Evolutionary conservation across 2,113 vertebrate species (phyloP).

Genomic region (Thinocorus orbignyianus): DNA sequence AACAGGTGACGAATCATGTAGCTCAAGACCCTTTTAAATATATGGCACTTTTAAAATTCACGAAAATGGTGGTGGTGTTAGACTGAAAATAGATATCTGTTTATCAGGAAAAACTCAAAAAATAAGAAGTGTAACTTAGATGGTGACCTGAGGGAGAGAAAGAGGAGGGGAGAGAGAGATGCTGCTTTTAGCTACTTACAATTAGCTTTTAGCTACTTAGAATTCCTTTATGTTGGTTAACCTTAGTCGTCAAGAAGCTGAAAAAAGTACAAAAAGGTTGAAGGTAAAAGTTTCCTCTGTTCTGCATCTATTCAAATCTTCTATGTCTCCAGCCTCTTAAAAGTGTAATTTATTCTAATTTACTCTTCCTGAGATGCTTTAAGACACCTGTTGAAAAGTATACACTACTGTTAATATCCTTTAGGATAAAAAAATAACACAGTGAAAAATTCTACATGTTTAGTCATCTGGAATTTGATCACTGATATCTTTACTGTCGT

Average conservation of each 20-base stretch:
- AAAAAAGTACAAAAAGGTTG: neutral
- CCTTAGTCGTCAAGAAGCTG: neutral
- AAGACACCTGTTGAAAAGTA: neutral
- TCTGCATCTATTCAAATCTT: neutral
- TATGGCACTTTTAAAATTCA: neutral
- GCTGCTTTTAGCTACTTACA: neutral
- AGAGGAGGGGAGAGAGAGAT: neutral
- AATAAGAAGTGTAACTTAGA: neutral
- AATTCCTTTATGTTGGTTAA: neutral
- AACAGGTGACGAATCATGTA: constrained; percentile 22
- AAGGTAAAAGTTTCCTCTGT: neutral
- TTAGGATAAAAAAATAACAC: neutral
- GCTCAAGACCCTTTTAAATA: constrained; percentile 1
- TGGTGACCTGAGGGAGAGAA: neutral
- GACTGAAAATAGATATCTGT: constrained; percentile 7
- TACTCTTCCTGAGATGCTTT: neutral
- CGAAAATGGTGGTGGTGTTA: constrained; percentile 5
- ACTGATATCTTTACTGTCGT: neutral
- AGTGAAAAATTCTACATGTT: neutral
- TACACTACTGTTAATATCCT: neutral
- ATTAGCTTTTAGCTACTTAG: neutral
- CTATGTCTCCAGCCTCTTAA: neutral
- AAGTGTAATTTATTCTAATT: neutral
- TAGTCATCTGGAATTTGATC: neutral
- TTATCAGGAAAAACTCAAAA: neutral